A percentile compares a stretch with the other conserved stretches of the same genome.
Evolutionary conservation across 2,797 vertebrate genomes (phyloP).

Genomic region (Amazona ochrocephala): DNA sequence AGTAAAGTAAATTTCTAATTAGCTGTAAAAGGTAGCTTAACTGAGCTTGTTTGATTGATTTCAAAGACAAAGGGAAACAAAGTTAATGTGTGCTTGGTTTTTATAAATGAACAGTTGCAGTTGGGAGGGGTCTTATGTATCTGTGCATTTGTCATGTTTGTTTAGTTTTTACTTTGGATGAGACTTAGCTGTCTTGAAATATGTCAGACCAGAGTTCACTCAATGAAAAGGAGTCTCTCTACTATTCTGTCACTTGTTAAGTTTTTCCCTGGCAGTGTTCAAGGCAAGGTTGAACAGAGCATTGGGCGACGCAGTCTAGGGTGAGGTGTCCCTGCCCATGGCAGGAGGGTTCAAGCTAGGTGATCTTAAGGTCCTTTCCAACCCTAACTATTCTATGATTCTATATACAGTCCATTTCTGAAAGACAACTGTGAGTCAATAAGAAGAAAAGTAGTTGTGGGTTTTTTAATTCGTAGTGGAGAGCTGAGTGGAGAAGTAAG

Average conservation of each 20-base stretch:
- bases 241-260: background rate
- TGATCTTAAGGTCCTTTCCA: background rate
- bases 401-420: background rate
- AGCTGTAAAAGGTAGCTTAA: background rate
- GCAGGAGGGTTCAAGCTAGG: background rate
- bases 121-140: background rate
- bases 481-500: background rate
- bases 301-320: background rate
- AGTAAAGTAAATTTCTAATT: slow-evolving; percentile 1
- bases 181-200: background rate
- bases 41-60: background rate
- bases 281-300: background rate
- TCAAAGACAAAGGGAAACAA: background rate
- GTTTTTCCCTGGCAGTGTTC: background rate
- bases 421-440: background rate
- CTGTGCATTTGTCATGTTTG: background rate
- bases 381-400: background rate
- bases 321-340: background rate
- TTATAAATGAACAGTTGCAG: background rate
- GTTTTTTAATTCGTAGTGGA: background rate
- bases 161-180: background rate
- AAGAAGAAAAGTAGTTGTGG: background rate
- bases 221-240: background rate
- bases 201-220: background rate
- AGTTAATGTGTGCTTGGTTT: background rate